These are phyloP conservation scores for Pteronotus mesoamericanus DNA, from an alignment of 2,797 vertebrate genomes.

Conservation along the genomic window DNA sequence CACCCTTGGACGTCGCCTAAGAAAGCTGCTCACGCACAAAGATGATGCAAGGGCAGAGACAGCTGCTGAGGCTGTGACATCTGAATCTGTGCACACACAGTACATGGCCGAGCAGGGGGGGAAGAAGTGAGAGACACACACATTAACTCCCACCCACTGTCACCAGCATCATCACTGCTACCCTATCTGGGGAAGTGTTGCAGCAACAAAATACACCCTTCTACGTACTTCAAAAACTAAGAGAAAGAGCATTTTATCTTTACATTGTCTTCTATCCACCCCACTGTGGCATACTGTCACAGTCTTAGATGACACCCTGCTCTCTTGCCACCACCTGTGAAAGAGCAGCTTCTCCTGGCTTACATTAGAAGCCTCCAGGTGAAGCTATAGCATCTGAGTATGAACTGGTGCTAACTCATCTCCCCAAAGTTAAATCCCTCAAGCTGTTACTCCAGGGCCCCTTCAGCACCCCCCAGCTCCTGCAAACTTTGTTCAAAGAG, in stretches of 20 bases:
- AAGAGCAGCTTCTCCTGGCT: not conserved
- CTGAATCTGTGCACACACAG: not conserved
- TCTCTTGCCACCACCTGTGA: not conserved
- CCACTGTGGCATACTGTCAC: not conserved
- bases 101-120: not conserved
- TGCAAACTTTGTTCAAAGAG: not conserved
- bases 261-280: not conserved
- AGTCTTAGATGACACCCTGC: too few relatives aligned
- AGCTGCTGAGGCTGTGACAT: not conserved
- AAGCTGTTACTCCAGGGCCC: not conserved
- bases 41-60: slow-evolving; percentile 15
- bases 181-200: not conserved
- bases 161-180: not conserved
- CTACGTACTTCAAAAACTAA: not conserved
- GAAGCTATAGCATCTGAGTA: not conserved
- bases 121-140: not conserved
- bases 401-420: not conserved
- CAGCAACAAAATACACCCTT: not conserved
- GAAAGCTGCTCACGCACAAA: not conserved
- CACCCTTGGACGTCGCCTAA: not conserved
- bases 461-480: not conserved
- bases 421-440: not conserved
- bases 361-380: not conserved
- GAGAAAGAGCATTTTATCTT: not conserved
- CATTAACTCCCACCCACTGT: not conserved